A percentile compares a stretch with the other conserved stretches of the same genome.
Conservation (phyloP, 1,140 invertebrate species). For the Zaprionus africanus region DNA sequence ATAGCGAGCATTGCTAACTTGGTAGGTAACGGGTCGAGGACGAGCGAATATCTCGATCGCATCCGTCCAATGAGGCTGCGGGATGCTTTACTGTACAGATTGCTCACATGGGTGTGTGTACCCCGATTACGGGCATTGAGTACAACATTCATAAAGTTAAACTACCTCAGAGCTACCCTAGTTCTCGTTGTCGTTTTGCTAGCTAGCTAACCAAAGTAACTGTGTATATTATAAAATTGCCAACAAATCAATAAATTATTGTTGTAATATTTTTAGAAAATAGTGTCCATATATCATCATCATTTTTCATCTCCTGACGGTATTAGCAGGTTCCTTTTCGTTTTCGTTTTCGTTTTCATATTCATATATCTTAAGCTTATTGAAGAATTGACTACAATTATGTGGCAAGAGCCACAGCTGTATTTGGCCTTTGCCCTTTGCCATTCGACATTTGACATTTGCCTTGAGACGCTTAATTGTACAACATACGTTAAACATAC, state of each 20-base stretch:
- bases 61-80: slow-evolving; percentile 49
- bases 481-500: slow-evolving; percentile 79
- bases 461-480: slow-evolving; percentile 62
- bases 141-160: slow-evolving; percentile 81
- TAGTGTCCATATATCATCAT: slow-evolving; percentile 79
- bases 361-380: slow-evolving; percentile 58
- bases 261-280: slow-evolving; percentile 82
- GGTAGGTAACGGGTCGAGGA: slow-evolving; percentile 50
- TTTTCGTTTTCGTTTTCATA: slow-evolving; percentile 26
- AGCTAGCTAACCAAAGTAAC: slow-evolving; percentile 80
- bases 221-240: slow-evolving; percentile 76
- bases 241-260: slow-evolving; percentile 82
- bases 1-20: slow-evolving; percentile 71
- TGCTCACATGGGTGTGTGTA: slow-evolving; percentile 68
- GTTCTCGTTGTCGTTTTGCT: slow-evolving; percentile 75
- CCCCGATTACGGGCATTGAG: slow-evolving; percentile 63
- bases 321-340: slow-evolving; percentile 27
- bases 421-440: slow-evolving; percentile 23
- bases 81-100: slow-evolving; percentile 64
- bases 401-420: slow-evolving; percentile 77
- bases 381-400: slow-evolving; percentile 81
- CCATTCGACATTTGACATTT: slow-evolving; percentile 32
- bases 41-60: background rate
- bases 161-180: slow-evolving; percentile 78
- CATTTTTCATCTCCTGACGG: slow-evolving; percentile 12